phyloP scores from a whole-genome alignment of 2,797 vertebrate genomes.

The Enteromius fasciolatus region DNA sequence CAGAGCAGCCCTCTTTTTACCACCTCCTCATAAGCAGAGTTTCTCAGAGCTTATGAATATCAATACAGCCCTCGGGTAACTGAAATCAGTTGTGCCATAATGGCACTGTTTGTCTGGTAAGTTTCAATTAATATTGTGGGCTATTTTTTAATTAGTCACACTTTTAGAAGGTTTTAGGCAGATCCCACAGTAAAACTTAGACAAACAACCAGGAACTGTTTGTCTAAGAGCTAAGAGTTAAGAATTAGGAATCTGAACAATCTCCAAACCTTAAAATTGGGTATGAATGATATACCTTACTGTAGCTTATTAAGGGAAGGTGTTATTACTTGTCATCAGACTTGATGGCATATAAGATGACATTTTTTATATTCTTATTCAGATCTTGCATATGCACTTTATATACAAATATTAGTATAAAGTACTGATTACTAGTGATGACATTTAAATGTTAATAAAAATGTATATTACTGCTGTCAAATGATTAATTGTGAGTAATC shows the following conservation, averaged over 20 bases:
- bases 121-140: conserved; percentile 32
- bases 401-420: too few species aligned
- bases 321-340: too few species aligned
- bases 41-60: conserved; percentile 42
- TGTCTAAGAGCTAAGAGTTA: neutral
- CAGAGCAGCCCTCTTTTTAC: conserved; percentile 30
- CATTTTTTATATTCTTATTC: too few species aligned
- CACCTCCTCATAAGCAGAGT: conserved; percentile 14
- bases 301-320: too few species aligned
- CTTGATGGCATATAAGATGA: too few species aligned
- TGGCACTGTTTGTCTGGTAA: conserved; percentile 23
- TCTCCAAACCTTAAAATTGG: neutral
- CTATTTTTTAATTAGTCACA: conserved; percentile 4
- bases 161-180: neutral
- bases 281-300: neutral
- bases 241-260: neutral
- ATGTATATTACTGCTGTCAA: too few species aligned
- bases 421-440: too few species aligned
- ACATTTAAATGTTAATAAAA: too few species aligned
- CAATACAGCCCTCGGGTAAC: conserved; percentile 43
- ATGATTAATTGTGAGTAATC: too few species aligned
- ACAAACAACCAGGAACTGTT: conserved; percentile 14
- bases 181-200: neutral
- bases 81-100: conserved; percentile 20
- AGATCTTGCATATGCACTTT: too few species aligned